Base-by-base conservation (phyloP, 1,140 invertebrate species). In the Teleopsis dalmanni region DNA sequence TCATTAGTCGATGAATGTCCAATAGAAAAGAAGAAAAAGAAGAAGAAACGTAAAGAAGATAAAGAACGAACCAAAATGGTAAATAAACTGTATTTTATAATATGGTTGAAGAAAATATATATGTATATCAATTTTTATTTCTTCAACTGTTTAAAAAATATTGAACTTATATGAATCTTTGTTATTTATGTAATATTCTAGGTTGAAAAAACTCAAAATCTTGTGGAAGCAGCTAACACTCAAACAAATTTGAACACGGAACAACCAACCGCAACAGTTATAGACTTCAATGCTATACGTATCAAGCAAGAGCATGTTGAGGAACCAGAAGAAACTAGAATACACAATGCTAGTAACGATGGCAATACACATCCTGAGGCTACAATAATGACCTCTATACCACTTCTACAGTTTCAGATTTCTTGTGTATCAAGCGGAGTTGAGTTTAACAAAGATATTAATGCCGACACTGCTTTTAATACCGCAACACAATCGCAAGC, bases 21-120 rank as follows among this genome's bases (percentile, higher is more conserved):
- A 31, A 31, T 21, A n/a, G 26, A 48, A 3, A 48, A 27, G 8
- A 59, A 54, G n/a, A 54, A 57, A 10, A 51, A 38, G 18, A 69
- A 65, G 48, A 69, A 64, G 48, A 68, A 68, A 34, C 68, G 63
- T 43, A 68, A 68, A 40, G 67, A 63, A 29, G 57, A 68, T 1
- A 19, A 48, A 0, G 36, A 51, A 3, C 16, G 25, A 13, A 29
- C 9, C n/a, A 47, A 50, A 31, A 5, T 21, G 10, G 48, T 35
- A 44, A 40, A n/a, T n/a, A n/a, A n/a, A n/a, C n/a, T n/a, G n/a
- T n/a, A n/a, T n/a, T n/a, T n/a, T n/a, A n/a, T n/a, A n/a, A n/a
- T n/a, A n/a, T n/a, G n/a, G n/a, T n/a, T n/a, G n/a, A n/a, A n/a
- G n/a, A n/a, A n/a, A n/a, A n/a, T n/a, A n/a, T n/a, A 41, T 41